Base-by-base conservation (phyloP, 2,797 vertebrate species). In the Pyrocephalus nanus region DNA sequence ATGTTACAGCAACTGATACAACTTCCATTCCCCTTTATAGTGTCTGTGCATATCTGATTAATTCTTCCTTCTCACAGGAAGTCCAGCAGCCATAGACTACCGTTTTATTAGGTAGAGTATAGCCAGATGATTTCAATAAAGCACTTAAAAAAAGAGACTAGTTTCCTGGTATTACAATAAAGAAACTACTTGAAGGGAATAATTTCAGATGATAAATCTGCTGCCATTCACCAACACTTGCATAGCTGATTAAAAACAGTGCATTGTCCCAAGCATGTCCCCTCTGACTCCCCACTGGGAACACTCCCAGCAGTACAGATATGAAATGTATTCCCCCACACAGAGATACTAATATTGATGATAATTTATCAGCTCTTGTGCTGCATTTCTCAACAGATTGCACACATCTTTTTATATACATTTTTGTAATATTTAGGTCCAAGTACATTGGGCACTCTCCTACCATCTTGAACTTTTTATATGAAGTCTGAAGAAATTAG, bases 111-210 rank as follows among this genome's bases (percentile, higher is more conserved):
- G 95, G 74, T 88, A 96, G 91, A 97, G 80, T 84, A 95, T 87
- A 96, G 93, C 97, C 97, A 98, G 97, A 98, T 98, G 97, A 98
- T 97, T 97, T 97, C 96, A 97, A 98, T 97, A 98, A 98, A 96
- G 91, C 60, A 85, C 55, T 90, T 72, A 2, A 18, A 81, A 94
- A 95, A 83, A 67, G 42, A 78, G 74, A 86, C 85, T 92, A 85
- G 93, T 97, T 97, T 97, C 97, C 96, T 97, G 93, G 93, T 95
- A 92, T 97, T 97, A 97, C 92, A 96, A 97, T 96, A 83, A 96
- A 93, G 57, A 88, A 81, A 38, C 95, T 96, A 97, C 92, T 98
- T 94, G 78, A 92, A 96, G 81, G 88, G 88, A 97, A 96, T 97
- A 93, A 97, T 97, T 97, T 96, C 95, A 95, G 96, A 97, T 97